Conservation (phyloP, 1,140 invertebrate genomes). For the Melipona quadrifasciata region DNA sequence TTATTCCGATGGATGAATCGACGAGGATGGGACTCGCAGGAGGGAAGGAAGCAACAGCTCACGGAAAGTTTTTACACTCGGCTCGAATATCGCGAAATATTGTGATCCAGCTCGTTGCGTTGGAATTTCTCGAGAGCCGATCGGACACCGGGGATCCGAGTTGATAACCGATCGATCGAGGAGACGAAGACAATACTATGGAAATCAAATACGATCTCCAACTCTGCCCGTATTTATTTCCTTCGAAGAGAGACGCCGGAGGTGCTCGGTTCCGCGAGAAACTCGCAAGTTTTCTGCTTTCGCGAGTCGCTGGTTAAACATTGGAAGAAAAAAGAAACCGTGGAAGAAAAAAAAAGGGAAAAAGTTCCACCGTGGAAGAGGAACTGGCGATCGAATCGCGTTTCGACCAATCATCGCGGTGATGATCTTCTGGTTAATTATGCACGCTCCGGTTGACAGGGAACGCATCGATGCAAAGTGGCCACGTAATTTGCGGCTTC, state of each 20-base stretch:
- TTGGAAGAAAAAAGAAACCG: background rate
- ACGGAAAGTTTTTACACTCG: slow-evolving; percentile 3
- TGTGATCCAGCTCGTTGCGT: background rate
- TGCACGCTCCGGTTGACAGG: background rate
- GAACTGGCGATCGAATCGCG: background rate
- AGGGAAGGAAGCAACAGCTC: background rate
- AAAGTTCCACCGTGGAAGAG: background rate
- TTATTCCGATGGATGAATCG: slow-evolving; percentile 13
- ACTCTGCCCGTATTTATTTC: background rate
- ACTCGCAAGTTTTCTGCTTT: background rate
- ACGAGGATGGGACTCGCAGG: slow-evolving; percentile 1
- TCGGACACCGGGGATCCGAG: background rate
- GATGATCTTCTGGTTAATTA: background rate
- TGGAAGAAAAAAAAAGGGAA: background rate
- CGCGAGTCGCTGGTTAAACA: background rate
- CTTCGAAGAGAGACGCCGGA: background rate
- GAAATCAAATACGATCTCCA: background rate
- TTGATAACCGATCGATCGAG: background rate
- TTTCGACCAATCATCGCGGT: too few species aligned
- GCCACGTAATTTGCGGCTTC: background rate
- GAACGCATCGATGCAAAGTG: background rate
- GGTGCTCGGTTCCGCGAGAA: background rate
- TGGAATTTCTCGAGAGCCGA: background rate
- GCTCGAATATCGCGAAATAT: too few species aligned
- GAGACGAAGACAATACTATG: background rate